Evolutionary conservation across 2,888 invertebrate genomes (phyloP), one percentile per base, ranked within the genome.

Genomic region (Parascotia fuliginaria): DNA sequence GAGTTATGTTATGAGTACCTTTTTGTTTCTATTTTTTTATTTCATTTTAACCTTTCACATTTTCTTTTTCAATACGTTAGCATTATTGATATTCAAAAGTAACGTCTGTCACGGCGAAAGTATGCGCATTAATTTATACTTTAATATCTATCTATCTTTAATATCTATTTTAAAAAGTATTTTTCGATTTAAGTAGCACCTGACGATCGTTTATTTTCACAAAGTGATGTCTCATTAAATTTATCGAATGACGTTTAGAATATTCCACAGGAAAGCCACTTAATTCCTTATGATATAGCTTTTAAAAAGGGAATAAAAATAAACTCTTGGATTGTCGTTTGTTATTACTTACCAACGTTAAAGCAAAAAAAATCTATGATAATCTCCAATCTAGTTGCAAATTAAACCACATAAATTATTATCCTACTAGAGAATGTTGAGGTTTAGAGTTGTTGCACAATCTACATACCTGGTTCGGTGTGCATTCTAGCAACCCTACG

Each of bases 391-490:
- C 51, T 65, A 75, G 73, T 76, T 73, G 86, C 80, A 79, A 84
- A 87, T 87, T 83, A 89, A 88, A 89, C 77, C 79, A 86, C 85
- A 72, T 83, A 88, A 83, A 77, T 89, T 85, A 87, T 87, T 83
- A 80, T 82, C 80, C 60, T 73, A 72, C 74, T 81, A 74, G 75
- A 76, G 73, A 77, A 79, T 73, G 70, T 76, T 67, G 58, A 58
- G n/a, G n/a, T n/a, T n/a, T n/a, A n/a, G n/a, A 69, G 70, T 72
- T 29, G 27, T 9, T 9, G 9, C 27, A 3, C 13, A 43, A 79
- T 79, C 73, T 77, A 75, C 78, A 83, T 81, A 85, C 84, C 83
- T 74, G 76, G 85, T 83, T 77, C 63, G 64, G 55, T 65, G 63
- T 66, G 69, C 63, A 73, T 70, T 72, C 70, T 62, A 60, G 29